Percentiles rank a stretch among this genome's conserved stretches.
Conservation (phyloP, 2,797 vertebrate genomes). For the Pangasius mekongensis region DNA sequence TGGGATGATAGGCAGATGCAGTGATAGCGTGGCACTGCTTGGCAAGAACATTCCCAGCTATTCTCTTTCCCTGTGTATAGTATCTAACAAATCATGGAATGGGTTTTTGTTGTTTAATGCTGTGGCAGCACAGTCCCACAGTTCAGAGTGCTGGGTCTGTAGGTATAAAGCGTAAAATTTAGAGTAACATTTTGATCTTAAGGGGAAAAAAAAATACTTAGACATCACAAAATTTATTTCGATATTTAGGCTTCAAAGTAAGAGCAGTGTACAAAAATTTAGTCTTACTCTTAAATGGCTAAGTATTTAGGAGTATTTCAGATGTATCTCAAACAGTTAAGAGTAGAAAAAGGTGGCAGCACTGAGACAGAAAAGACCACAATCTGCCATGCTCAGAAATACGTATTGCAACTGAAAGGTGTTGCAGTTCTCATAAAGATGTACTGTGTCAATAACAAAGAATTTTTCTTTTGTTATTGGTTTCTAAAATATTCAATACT, state of each 20-base stretch:
- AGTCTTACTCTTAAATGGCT: background rate
- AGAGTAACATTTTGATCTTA: background rate
- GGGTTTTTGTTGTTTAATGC: background rate
- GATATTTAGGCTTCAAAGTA: background rate
- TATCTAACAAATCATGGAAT: slow-evolving; percentile 3
- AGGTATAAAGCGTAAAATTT: background rate
- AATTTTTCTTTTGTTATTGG: background rate
- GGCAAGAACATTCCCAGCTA: slow-evolving; percentile 20
- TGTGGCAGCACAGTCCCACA: background rate
- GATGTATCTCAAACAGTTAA: background rate
- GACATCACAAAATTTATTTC: background rate
- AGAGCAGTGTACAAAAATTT: background rate
- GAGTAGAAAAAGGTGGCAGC: background rate
- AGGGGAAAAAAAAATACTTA: background rate
- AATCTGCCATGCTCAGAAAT: background rate
- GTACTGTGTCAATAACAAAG: background rate
- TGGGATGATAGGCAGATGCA: slow-evolving; percentile 7
- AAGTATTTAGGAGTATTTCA: background rate
- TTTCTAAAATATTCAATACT: background rate
- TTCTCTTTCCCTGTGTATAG: background rate
- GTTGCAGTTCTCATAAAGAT: background rate
- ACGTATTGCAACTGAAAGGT: background rate
- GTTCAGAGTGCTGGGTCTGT: background rate
- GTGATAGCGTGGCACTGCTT: slow-evolving; percentile 6
- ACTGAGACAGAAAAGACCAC: background rate